Evolutionary conservation across 2,797 vertebrate genomes (phyloP).

Genomic region (Phaenicophaeus curvirostris): DNA sequence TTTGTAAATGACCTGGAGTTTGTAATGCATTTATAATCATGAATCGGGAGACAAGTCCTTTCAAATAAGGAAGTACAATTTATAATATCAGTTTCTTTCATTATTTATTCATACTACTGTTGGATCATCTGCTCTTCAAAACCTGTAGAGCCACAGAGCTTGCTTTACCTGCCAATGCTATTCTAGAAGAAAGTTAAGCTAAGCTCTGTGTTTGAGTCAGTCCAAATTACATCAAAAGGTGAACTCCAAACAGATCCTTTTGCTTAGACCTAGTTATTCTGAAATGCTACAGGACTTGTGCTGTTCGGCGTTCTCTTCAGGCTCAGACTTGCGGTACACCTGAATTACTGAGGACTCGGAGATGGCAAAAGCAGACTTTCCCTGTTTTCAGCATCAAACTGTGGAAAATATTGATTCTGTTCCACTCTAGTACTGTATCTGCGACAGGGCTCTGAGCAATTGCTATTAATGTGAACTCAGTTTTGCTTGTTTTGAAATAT

Average conservation of each 20-base stretch:
- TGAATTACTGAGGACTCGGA: neutral
- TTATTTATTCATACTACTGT: neutral
- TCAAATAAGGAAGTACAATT: neutral
- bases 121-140: neutral
- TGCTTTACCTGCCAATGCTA: neutral
- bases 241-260: rapidly evolving
- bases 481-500: neutral
- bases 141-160: neutral
- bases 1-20: neutral
- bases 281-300: neutral
- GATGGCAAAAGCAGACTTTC: neutral
- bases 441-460: rapidly evolving
- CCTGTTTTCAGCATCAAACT: neutral
- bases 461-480: rapidly evolving
- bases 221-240: rapidly evolving
- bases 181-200: rapidly evolving
- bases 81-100: neutral
- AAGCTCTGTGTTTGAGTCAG: neutral
- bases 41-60: neutral
- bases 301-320: neutral
- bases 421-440: rapidly evolving
- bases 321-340: neutral
- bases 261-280: neutral
- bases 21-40: neutral
- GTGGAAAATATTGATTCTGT: neutral